Conservation (phyloP, 2,888 invertebrate genomes). For the Agrochola litura region DNA sequence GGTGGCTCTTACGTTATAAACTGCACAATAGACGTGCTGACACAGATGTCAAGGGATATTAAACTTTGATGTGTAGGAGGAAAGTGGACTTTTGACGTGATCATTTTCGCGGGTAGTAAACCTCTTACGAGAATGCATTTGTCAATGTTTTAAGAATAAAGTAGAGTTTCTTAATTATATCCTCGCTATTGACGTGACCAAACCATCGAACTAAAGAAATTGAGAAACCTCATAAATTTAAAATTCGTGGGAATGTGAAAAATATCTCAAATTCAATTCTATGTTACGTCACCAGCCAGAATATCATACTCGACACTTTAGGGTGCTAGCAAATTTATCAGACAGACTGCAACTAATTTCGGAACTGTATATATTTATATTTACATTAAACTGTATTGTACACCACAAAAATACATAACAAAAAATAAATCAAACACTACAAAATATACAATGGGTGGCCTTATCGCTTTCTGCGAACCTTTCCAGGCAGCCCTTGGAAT, state of each 20-base stretch:
- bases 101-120: conserved; percentile 27
- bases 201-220: not conserved
- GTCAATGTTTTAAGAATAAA: not conserved
- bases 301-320: not conserved
- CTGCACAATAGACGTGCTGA: conserved; percentile 17
- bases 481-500: no score
- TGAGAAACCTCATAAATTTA: not conserved
- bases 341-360: not conserved
- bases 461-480: no score
- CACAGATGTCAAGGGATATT: conserved; percentile 18
- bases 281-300: not conserved
- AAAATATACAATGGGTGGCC: no score
- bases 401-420: no score
- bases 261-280: not conserved
- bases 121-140: conserved; percentile 23
- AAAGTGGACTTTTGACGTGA: conserved; percentile 11
- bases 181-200: not conserved
- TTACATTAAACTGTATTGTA: no score
- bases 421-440: no score
- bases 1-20: conserved; percentile 39
- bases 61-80: conserved; percentile 1
- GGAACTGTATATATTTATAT: not conserved
- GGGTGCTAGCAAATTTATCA: not conserved
- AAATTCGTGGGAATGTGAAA: not conserved
- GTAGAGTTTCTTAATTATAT: not conserved